Evolutionary conservation across 2,797 vertebrate genomes (phyloP).

Genomic region (Peromyscus eremicus): DNA sequence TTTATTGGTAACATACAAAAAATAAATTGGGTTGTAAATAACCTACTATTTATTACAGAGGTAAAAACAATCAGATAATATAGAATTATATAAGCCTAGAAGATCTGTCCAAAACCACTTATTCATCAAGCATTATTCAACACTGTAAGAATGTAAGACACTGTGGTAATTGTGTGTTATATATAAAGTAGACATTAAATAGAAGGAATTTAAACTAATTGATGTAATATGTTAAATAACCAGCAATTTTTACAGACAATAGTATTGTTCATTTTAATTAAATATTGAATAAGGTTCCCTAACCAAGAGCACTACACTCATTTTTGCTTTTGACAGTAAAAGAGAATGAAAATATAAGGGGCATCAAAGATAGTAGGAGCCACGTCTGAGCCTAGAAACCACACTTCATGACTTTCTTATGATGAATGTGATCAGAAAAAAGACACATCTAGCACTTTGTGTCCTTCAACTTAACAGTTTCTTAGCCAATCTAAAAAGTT

Average conservation of each 20-base stretch:
- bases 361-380: not conserved
- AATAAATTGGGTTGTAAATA: not conserved
- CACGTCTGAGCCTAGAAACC: not conserved
- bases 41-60: not conserved
- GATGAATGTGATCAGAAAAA: not conserved
- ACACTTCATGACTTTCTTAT: not conserved
- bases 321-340: not conserved
- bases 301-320: not conserved
- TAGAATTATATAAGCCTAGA: not conserved
- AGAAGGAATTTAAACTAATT: slow-evolving; percentile 6
- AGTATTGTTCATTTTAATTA: not conserved
- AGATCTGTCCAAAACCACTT: not conserved
- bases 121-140: not conserved
- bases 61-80: not conserved
- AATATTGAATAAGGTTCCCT: not conserved
- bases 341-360: not conserved
- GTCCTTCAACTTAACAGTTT: not conserved
- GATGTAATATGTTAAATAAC: not conserved
- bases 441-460: not conserved
- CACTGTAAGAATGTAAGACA: not conserved
- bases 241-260: not conserved
- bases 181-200: not conserved
- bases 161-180: not conserved
- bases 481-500: not conserved
- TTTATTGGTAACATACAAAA: not conserved